Percentiles rank a stretch among this genome's conserved stretches.
Conservation (phyloP, 2,888 invertebrate species). For the Dicyrtoma fusca region DNA sequence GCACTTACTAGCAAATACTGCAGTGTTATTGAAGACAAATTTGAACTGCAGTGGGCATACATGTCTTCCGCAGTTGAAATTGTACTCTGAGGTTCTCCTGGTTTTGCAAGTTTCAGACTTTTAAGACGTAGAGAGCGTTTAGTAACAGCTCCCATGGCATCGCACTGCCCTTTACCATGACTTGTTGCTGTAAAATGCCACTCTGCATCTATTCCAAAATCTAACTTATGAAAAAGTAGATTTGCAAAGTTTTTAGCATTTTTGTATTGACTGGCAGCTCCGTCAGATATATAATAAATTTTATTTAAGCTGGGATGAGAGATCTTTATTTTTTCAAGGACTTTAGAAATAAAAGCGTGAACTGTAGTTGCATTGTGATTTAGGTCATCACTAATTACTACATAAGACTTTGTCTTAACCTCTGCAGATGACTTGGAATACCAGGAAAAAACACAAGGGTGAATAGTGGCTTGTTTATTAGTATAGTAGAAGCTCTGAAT, state of each 20-base stretch:
- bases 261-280: constrained; percentile 4
- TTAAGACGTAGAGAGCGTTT: not conserved
- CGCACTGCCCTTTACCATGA: constrained; percentile 9
- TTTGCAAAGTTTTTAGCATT: constrained; percentile 2
- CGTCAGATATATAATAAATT: constrained; percentile 15
- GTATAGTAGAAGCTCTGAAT: not conserved
- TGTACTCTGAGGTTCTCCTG: too few species aligned
- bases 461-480: constrained; percentile 1
- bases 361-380: not conserved
- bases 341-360: not conserved
- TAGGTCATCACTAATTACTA: constrained; percentile 8
- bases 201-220: constrained; percentile 4
- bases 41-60: too few species aligned
- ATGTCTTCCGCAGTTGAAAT: too few species aligned
- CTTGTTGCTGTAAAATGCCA: constrained; percentile 15
- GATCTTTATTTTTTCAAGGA: not conserved
- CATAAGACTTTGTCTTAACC: not conserved
- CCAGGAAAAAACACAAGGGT: not conserved
- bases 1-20: too few species aligned
- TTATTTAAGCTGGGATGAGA: not conserved
- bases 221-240: not conserved
- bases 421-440: not conserved
- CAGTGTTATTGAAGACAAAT: too few species aligned
- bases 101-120: not conserved
- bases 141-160: constrained; percentile 5